phyloP scores from a whole-genome alignment of 2,797 vertebrate species.

The Cercopithecus hamlyni region DNA sequence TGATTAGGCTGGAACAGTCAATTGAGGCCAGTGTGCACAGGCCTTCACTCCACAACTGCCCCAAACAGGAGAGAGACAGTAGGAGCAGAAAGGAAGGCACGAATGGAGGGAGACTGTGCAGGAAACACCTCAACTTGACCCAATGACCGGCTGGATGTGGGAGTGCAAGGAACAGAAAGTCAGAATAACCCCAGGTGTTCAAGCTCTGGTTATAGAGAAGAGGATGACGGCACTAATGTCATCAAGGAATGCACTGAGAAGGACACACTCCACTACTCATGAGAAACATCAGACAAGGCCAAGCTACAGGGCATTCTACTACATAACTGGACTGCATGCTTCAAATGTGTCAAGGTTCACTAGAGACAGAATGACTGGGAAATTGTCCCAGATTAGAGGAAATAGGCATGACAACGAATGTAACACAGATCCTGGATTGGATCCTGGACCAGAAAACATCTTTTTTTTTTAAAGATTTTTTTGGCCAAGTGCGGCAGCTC shows the following conservation, averaged over 20 bases:
- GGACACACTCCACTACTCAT: not conserved
- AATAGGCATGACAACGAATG: not conserved
- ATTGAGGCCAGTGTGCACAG: fast-evolving
- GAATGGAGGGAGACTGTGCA: not conserved
- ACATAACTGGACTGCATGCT: not conserved
- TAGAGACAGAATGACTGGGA: not conserved
- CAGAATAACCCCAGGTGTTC: not conserved
- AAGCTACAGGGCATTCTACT: not conserved
- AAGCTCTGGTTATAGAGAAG: not conserved
- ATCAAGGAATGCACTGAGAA: not conserved
- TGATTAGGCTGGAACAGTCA: not conserved
- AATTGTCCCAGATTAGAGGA: not conserved
- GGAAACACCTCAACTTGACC: not conserved
- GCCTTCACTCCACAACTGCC: not conserved
- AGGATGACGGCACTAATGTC: fast-evolving
- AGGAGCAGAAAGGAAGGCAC: not conserved
- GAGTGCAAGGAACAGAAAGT: not conserved
- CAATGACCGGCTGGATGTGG: not conserved
- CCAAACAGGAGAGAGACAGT: not conserved
- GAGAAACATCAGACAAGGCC: not conserved
- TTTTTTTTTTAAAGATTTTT: not conserved
- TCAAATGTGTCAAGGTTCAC: not conserved
- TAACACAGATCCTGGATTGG: not conserved
- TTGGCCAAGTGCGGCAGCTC: not conserved
- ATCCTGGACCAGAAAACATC: not conserved